Conservation (phyloP, 1,140 invertebrate genomes). For the Ephestia elutella region DNA sequence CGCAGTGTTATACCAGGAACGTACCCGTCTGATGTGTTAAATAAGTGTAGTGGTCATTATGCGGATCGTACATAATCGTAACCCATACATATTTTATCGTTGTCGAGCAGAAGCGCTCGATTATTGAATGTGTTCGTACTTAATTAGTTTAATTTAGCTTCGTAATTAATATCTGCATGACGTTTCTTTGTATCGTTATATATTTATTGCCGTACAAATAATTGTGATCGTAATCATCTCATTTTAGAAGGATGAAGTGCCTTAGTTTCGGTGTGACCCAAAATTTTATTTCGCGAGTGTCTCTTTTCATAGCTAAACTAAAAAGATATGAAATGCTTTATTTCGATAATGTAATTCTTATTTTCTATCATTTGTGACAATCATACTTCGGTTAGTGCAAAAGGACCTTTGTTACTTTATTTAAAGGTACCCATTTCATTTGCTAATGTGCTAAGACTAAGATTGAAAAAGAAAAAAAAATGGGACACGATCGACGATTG, state of each 20-base stretch:
- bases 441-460: too few relatives aligned
- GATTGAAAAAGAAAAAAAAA: too few relatives aligned
- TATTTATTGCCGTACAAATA: too few relatives aligned
- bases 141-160: slow-evolving; percentile 9
- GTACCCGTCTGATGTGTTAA: not conserved
- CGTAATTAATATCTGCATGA: slow-evolving; percentile 3
- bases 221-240: too few relatives aligned
- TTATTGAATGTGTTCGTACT: not conserved
- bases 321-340: not conserved
- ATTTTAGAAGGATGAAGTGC: too few relatives aligned
- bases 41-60: slow-evolving; percentile 3
- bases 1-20: slow-evolving; percentile 20
- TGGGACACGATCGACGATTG: too few relatives aligned
- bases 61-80: slow-evolving; percentile 5
- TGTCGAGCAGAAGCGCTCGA: not conserved
- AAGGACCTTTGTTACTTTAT: too few relatives aligned
- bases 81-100: not conserved
- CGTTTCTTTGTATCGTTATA: not conserved
- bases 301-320: not conserved
- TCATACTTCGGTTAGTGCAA: too few relatives aligned
- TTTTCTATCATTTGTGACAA: too few relatives aligned
- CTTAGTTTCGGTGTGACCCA: too few relatives aligned
- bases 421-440: too few relatives aligned
- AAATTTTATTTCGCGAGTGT: not conserved
- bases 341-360: too few relatives aligned